Evolutionary conservation across 30 jellyfish, hydroid and myxozoan genomes (phyloP).

Genomic region (Aurelia aurita): DNA sequence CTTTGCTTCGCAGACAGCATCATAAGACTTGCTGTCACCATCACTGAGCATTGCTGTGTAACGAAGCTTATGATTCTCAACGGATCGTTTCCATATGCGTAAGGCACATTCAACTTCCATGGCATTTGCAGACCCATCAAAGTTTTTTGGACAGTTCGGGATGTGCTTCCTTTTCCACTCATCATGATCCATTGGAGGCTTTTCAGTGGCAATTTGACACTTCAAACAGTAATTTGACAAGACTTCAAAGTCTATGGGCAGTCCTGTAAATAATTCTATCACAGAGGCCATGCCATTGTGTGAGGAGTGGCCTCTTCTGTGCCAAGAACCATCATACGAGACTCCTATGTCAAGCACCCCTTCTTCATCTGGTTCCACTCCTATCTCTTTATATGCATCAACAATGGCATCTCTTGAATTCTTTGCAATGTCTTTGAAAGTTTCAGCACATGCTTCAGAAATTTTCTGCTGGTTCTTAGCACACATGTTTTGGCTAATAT

Average conservation of each 20-base stretch:
- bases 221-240: conserved; percentile 21
- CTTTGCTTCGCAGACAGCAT: conserved; percentile 15
- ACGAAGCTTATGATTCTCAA: conserved; percentile 10
- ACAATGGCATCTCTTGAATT: conserved; percentile 11
- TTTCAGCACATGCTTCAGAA: conserved; percentile 1
- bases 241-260: conserved; percentile 57
- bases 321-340: conserved; percentile 67
- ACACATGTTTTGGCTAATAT: conserved; percentile 16
- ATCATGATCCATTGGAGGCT: not conserved
- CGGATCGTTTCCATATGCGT: conserved; percentile 39
- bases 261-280: conserved; percentile 58
- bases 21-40: conserved; percentile 71
- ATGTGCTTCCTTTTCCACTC: conserved; percentile 32
- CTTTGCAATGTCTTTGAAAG: not conserved
- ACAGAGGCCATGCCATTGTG: conserved; percentile 64
- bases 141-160: conserved; percentile 12
- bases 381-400: conserved; percentile 19
- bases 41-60: conserved; percentile 57
- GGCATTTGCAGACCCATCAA: conserved; percentile 33
- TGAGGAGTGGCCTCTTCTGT: conserved; percentile 57
- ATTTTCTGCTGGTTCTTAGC: not conserved
- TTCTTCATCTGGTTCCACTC: conserved; percentile 15
- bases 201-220: conserved; percentile 12
- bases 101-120: conserved; percentile 67
- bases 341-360: conserved; percentile 21